Conservation (phyloP, 2,888 invertebrate genomes). For the Pachycephus smyrnensis region DNA sequence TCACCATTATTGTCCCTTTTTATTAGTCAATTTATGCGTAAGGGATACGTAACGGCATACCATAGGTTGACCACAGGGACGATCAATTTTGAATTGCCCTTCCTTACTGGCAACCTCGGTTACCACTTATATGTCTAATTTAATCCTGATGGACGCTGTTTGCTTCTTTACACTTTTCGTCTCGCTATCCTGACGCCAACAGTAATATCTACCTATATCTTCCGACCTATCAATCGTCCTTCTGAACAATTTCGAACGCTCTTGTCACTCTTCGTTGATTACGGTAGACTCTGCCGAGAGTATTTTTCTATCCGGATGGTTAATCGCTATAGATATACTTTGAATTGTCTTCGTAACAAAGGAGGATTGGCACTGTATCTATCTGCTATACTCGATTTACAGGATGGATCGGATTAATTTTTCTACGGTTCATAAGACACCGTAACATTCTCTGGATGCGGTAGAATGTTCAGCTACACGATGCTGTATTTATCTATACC, state of each 20-base stretch:
- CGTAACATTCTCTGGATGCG: neutral
- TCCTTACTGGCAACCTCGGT: neutral
- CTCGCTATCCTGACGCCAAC: neutral
- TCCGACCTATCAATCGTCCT: neutral
- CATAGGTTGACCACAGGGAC: neutral
- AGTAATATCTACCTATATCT: neutral
- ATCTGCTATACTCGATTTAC: neutral
- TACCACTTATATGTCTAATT: neutral
- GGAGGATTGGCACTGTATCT: neutral
- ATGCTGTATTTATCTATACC: neutral
- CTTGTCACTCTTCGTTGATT: neutral
- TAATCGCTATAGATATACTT: neutral
- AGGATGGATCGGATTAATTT: neutral
- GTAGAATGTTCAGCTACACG: neutral
- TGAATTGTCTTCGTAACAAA: neutral
- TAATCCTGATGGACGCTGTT: neutral
- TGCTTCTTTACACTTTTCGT: neutral
- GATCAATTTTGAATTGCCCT: neutral
- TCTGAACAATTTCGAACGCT: neutral
- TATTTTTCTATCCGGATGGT: neutral
- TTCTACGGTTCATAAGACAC: neutral
- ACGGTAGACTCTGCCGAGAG: neutral
- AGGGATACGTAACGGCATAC: neutral
- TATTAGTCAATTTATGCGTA: neutral
- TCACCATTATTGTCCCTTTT: constrained; percentile 18